Base-by-base conservation (phyloP, 2,888 invertebrate genomes). In the Rutpela maculata region DNA sequence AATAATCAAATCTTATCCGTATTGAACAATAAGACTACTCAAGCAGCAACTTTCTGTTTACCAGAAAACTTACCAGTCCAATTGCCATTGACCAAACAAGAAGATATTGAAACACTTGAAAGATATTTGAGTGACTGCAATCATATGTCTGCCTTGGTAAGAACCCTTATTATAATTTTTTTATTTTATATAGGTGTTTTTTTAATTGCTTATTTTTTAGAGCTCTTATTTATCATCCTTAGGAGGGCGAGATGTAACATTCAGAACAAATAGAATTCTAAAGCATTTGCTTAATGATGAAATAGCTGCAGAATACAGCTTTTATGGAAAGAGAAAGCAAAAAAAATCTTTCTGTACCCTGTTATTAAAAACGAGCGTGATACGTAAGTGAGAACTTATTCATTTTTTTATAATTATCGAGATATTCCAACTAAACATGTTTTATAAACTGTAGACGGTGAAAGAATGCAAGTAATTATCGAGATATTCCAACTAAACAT, bases 211-310 rank as follows among this genome's bases (percentile, higher is more conserved):
- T 38, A 9, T 9, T 38, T 43, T 66, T 66, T 18, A 70, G 70
- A 57, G 31, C 4, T 35, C 17, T 17, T 50, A 38, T 70, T 59
- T 70, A 18, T 59, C 70, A 4, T 10, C 12, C 11, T 22, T 70
- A 12, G 60, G 70, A n/a, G 70, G 59, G 1, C 26, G 43, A 7
- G 19, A 56, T 59, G 38, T 38, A 38, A 38, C 59, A n/a, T 70
- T 57, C 12, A 70, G 22, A 70, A 70, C 70, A 57, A 60, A 59
- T 38, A 35, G 70, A 11, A 59, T 70, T 9, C n/a, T 70, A 43
- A 70, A 70, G 43, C 19, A 59, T 57, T 15, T 70, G 11, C 10
- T 70, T 3, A 19, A 6, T 12, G 70, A 70, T 59, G 38, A 38
- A 9, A 18, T 70, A 59, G 70, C 70, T 38, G 19, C 70, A 31